phyloP scores from a whole-genome alignment of 2,113 vertebrate species.

The Vulpes vulpes region DNA sequence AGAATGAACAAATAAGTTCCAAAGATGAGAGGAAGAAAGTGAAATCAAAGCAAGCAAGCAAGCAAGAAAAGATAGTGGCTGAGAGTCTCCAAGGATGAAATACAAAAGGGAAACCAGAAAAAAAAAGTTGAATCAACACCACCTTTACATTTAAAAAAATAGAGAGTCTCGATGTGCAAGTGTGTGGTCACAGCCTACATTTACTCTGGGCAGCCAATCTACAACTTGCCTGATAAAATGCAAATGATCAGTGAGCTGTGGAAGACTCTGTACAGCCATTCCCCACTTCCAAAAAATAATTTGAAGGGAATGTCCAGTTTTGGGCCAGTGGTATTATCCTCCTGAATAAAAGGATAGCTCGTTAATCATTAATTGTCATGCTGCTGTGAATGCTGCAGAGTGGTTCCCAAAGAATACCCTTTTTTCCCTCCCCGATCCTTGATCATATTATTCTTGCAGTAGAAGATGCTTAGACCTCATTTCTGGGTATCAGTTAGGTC shows the following conservation, averaged over 20 bases:
- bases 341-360: background rate
- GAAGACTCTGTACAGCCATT: background rate
- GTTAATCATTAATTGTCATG: slow-evolving; percentile 24
- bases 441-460: background rate
- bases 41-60: background rate
- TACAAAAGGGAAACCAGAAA: background rate
- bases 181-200: background rate
- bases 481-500: background rate
- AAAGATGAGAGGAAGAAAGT: slow-evolving; percentile 39
- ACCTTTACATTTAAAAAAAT: background rate
- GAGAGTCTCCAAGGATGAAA: background rate
- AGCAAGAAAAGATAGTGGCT: background rate
- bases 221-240: background rate
- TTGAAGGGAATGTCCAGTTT: background rate
- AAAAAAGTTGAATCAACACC: background rate
- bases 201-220: background rate
- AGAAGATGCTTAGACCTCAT: background rate
- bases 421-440: background rate
- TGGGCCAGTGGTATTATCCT: slow-evolving; percentile 14
- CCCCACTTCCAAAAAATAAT: slow-evolving; percentile 17
- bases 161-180: background rate
- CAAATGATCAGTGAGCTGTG: background rate
- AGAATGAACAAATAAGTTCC: background rate
- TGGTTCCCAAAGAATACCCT: background rate
- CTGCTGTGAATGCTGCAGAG: background rate